Percentiles rank a stretch among this genome's conserved stretches.
Conservation (phyloP, 2,113 vertebrate genomes). For the Shinisaurus crocodilurus region DNA sequence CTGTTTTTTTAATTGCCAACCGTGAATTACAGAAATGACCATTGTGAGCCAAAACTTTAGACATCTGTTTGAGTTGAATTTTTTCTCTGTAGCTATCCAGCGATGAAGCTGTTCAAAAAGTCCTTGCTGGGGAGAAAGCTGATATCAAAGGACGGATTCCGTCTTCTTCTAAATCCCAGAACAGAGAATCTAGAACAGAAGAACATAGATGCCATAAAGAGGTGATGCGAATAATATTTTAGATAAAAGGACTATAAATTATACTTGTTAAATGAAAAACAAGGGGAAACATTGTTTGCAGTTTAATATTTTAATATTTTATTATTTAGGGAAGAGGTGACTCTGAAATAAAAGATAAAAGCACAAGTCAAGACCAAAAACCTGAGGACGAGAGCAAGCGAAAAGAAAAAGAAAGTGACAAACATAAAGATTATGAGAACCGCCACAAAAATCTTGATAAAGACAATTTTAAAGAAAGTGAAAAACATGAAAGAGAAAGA, state of each 20-base stretch:
- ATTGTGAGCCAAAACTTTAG: background rate
- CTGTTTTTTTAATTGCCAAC: background rate
- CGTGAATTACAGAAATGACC: background rate
- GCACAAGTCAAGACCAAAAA: constrained; percentile 80
- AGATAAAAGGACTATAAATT: fast-evolving
- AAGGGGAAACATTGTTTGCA: background rate
- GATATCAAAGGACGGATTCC: constrained; percentile 79
- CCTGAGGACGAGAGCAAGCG: constrained; percentile 77
- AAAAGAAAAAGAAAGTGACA: constrained; percentile 74
- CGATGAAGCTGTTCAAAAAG: constrained; percentile 90
- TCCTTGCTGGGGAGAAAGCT: constrained; percentile 87
- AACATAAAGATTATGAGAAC: constrained; percentile 58
- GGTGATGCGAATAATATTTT: constrained; percentile 42
- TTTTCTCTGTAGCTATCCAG: constrained; percentile 84
- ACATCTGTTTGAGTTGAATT: background rate
- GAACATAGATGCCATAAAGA: constrained; percentile 77
- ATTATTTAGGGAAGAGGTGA: constrained; percentile 79
- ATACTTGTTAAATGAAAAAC: background rate
- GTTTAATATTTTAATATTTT: constrained; percentile 20
- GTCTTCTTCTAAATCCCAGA: constrained; percentile 78
- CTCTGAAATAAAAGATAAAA: constrained; percentile 80
- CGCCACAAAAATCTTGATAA: constrained; percentile 51
- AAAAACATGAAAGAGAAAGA: constrained; percentile 70
- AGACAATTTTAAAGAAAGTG: constrained; percentile 56
- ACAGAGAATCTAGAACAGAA: constrained; percentile 77